phyloP scores from a whole-genome alignment of 2,888 invertebrate genomes.

The Hirtodrosophila cameraria region DNA sequence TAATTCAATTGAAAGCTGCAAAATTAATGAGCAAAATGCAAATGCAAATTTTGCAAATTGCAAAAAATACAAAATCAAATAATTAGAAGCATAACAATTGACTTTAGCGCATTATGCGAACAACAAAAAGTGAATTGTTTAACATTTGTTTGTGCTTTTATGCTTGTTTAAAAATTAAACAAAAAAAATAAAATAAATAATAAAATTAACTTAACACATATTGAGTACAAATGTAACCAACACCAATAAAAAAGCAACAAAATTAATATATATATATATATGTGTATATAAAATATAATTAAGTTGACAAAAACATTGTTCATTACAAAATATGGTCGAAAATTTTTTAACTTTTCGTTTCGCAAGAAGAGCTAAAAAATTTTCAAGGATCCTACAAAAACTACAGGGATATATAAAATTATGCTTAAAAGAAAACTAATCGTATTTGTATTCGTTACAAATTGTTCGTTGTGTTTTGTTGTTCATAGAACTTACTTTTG shows the following conservation, averaged over 20 bases:
- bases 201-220: constrained; percentile 55
- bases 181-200: constrained; percentile 65
- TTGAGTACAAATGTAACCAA: constrained; percentile 16
- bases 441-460: constrained; percentile 49
- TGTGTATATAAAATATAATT: constrained; percentile 15
- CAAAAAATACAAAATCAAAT: constrained; percentile 50
- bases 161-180: constrained; percentile 24
- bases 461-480: constrained; percentile 76
- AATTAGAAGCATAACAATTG: constrained; percentile 63
- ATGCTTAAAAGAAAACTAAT: constrained; percentile 9
- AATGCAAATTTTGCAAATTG: constrained; percentile 25
- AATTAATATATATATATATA: constrained; percentile 46
- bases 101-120: constrained; percentile 45
- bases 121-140: constrained; percentile 21
- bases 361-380: constrained; percentile 73
- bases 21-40: constrained; percentile 44
- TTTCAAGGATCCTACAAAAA: constrained; percentile 62
- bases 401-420: constrained; percentile 24
- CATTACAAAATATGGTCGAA: constrained; percentile 52
- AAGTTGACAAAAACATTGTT: neutral
- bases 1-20: constrained; percentile 55
- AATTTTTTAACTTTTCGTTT: constrained; percentile 68
- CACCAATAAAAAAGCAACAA: constrained; percentile 56
- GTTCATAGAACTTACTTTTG: constrained; percentile 98
- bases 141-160: constrained; percentile 1